Evolutionary conservation across 1,140 invertebrate species (phyloP), one percentile per base, ranked within the genome.

Genomic region (Habropoda laboriosa): DNA sequence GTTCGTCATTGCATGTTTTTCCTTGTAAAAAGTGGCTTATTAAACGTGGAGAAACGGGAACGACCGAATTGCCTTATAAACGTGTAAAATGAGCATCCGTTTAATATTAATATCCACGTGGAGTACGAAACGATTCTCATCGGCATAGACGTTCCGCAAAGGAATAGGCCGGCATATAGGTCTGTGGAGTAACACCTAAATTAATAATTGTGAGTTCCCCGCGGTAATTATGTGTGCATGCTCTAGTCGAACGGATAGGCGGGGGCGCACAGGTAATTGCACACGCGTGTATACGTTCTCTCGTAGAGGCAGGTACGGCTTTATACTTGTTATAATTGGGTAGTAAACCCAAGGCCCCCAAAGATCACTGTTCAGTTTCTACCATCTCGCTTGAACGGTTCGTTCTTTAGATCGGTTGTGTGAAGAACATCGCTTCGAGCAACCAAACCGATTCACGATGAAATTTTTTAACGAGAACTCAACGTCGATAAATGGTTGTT

Each of bases 171-270:
- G 21, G 68, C 55, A 68, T 45, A 64, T 85, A 86, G 71, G 80
- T 86, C 66, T 82, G 66, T 82, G 61, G 83, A 75, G 64, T 85
- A 82, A 76, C 71, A 71, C 64, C 58, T 83, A 78, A 86, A 87
- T 83, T 86, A 83, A 78, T 87, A 87, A 86, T 83, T 75, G 53
- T 67, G 24, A 58, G 27, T 80, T 85, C 63, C 75, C 53, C 24
- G 42, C 64, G 55, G 61, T 81, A 85, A 86, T 86, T 86, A 84
- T 73, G 72, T 24, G 82, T 66, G 66, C 73, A 81, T 58, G 80
- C 21, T 67, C 64, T 32, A 30, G 66, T 68, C 74, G 64, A 32
- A 68, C 45, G 45, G 64, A 40, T 57, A 40, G 61, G 51, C 35
- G 64, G 64, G 51, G 47, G 72, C 30, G 49, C 35, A 53, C 75